Conservation (phyloP, 1,140 invertebrate species). For the Pogonus chalceus region DNA sequence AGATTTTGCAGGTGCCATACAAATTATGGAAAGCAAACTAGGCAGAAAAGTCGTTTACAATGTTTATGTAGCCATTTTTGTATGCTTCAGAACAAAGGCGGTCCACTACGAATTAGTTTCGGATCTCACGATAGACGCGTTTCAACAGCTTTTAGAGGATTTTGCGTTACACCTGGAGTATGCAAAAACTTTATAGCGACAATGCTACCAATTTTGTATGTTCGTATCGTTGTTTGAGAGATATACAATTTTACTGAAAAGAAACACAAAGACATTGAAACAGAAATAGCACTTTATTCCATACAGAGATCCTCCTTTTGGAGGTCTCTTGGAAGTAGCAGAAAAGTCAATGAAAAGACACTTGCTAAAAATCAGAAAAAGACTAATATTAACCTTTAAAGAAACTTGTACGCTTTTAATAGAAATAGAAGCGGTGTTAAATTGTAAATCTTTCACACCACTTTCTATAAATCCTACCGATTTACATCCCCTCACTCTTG, state of each 20-base stretch:
- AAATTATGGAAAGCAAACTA: constrained; percentile 11
- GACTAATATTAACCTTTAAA: constrained; percentile 16
- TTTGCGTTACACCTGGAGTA: constrained; percentile 22
- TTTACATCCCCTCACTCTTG: constrained; percentile 25
- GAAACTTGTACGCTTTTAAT: constrained; percentile 17
- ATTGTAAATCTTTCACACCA: constrained; percentile 16
- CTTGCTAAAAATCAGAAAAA: constrained; percentile 17
- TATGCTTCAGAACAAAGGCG: constrained; percentile 26
- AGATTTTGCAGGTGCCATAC: constrained; percentile 30
- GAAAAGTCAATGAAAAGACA: constrained; percentile 26
- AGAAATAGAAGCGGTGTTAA: constrained; percentile 19
- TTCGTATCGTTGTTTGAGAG: neutral
- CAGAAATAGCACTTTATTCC: constrained; percentile 19
- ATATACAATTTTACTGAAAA: constrained; percentile 9
- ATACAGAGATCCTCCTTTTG: constrained; percentile 26
- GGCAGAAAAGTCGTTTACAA: constrained; percentile 20
- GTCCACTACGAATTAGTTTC: constrained; percentile 28
- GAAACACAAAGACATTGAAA: neutral
- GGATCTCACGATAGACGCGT: constrained; percentile 27
- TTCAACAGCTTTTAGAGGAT: constrained; percentile 28
- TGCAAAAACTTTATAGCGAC: neutral
- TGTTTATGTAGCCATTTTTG: constrained; percentile 30
- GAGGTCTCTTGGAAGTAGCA: constrained; percentile 31
- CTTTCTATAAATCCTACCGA: constrained; percentile 15
- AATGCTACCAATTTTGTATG: constrained; percentile 13